Conservation (phyloP, 2,113 vertebrate species). For the Siniperca knerii region DNA sequence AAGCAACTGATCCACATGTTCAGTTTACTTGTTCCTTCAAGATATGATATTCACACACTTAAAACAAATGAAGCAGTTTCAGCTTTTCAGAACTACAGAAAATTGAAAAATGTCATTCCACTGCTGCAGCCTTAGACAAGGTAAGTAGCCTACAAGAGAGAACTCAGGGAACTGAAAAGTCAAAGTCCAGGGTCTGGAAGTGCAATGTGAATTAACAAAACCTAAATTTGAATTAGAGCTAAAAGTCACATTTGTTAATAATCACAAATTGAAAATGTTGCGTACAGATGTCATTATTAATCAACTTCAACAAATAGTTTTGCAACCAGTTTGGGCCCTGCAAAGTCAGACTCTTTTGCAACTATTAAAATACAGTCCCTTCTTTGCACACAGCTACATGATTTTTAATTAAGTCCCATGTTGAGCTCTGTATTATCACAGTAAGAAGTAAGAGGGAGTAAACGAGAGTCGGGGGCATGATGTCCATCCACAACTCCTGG, state of each 20-base stretch:
- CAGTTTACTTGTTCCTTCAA: background rate
- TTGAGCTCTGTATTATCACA: background rate
- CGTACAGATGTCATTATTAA: background rate
- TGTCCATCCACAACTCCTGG: slow-evolving; percentile 88
- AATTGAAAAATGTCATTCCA: background rate
- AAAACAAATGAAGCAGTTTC: background rate
- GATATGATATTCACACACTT: background rate
- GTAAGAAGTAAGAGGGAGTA: slow-evolving; percentile 2
- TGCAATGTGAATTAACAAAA: background rate
- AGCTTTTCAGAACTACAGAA: background rate
- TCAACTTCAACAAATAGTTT: background rate
- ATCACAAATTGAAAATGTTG: background rate
- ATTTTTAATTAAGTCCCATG: background rate
- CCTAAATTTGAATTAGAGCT: background rate
- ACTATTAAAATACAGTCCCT: background rate
- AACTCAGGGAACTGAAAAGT: background rate
- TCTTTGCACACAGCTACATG: background rate
- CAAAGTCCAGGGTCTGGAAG: background rate
- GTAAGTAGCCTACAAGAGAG: background rate
- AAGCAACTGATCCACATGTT: background rate
- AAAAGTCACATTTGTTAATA: background rate
- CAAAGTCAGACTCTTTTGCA: background rate
- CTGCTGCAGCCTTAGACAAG: background rate
- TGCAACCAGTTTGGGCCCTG: background rate
- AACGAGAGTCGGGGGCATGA: slow-evolving; percentile 77